These are phyloP conservation scores for Gorsachius magnificus DNA, from an alignment of 2,797 vertebrate species.

Conservation along the genomic window DNA sequence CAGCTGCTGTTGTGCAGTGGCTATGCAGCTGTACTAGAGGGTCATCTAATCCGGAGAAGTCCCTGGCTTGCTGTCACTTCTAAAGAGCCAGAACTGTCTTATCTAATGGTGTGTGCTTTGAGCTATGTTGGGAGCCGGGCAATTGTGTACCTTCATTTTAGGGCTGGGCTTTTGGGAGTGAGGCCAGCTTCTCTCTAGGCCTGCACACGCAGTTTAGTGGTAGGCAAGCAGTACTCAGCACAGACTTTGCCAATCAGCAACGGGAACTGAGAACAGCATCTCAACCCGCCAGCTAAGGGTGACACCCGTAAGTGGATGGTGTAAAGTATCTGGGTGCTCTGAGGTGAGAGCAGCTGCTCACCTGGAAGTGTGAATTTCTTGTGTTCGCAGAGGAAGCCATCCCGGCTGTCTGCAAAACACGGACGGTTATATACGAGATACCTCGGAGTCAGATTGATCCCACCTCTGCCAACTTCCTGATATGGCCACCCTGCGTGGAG, in stretches of 20 bases:
- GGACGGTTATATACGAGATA: slow-evolving; percentile 94
- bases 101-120: not conserved
- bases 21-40: not conserved
- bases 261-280: not conserved
- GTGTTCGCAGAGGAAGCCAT: slow-evolving; percentile 86
- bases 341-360: not conserved
- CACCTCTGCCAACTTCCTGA: slow-evolving; percentile 94
- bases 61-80: not conserved
- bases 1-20: not conserved
- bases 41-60: not conserved
- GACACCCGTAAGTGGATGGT: accelerated
- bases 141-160: not conserved
- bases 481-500: slow-evolving; percentile 97
- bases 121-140: not conserved
- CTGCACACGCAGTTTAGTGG: not conserved
- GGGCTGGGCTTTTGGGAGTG: not conserved
- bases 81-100: not conserved
- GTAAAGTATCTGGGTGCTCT: not conserved
- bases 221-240: not conserved
- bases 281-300: not conserved
- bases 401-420: slow-evolving; percentile 89
- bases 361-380: not conserved
- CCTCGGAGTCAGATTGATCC: slow-evolving; percentile 94
- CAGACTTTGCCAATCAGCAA: not conserved
- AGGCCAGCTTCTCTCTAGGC: not conserved